Percentiles rank a stretch among this genome's conserved stretches.
Conservation (phyloP, 2,113 vertebrate species). For the Erpornis zantholeuca region DNA sequence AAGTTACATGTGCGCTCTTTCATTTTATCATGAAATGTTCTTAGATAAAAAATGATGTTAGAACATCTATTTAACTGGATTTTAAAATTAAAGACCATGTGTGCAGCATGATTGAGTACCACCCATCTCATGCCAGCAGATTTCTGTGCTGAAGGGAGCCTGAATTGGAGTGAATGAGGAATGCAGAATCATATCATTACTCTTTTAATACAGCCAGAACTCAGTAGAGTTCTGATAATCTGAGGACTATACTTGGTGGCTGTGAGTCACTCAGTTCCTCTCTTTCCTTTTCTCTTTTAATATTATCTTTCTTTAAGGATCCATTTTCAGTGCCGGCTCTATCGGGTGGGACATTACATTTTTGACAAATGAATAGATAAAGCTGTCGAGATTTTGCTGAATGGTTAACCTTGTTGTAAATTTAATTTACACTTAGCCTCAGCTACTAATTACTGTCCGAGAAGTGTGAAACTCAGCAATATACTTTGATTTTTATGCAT, state of each 20-base stretch:
- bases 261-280: not conserved
- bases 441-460: conserved; percentile 1
- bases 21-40: conserved; percentile 35
- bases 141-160: conserved; percentile 15
- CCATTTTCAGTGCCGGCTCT: not conserved
- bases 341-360: not conserved
- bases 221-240: not conserved
- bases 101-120: conserved; percentile 30
- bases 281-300: not conserved
- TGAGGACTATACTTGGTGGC: not conserved
- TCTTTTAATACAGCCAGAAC: conserved; percentile 11
- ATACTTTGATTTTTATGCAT: not conserved
- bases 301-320: not conserved
- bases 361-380: conserved; percentile 2
- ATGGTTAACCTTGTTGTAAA: conserved; percentile 24
- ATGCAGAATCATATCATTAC: conserved; percentile 15
- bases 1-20: conserved; percentile 39
- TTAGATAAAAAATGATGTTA: conserved; percentile 50
- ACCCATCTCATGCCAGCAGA: conserved; percentile 8
- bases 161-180: conserved; percentile 33
- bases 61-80: conserved; percentile 42
- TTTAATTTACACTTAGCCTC: conserved; percentile 21
- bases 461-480: conserved; percentile 14
- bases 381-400: conserved; percentile 17
- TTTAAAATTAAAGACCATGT: conserved; percentile 49